These are phyloP conservation scores for Lucifuga dentata DNA, from an alignment of 2,113 vertebrate genomes.

Conservation along the genomic window DNA sequence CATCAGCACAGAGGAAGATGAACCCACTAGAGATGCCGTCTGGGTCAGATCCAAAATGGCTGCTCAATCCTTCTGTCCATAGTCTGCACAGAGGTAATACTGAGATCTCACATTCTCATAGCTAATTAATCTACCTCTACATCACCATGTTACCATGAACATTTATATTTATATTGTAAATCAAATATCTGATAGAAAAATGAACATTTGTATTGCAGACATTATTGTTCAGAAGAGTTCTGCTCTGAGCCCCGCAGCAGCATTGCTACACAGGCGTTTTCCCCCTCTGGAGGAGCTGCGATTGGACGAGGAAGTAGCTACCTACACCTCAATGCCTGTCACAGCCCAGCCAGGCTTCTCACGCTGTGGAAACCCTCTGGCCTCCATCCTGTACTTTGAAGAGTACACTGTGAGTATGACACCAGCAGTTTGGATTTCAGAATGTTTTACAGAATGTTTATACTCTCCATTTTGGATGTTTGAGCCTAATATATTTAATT, in stretches of 20 bases:
- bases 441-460: neutral
- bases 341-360: slow-evolving; percentile 18
- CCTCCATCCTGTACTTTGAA: slow-evolving; percentile 69
- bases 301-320: slow-evolving; percentile 82
- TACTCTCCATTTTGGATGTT: neutral
- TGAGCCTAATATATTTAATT: no score
- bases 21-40: neutral
- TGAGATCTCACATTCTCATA: neutral
- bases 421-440: neutral
- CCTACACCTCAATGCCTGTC: slow-evolving; percentile 61
- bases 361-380: slow-evolving; percentile 81
- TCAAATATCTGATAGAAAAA: no score
- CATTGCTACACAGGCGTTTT: slow-evolving; percentile 64
- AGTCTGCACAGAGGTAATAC: slow-evolving; percentile 58
- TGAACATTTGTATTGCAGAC: slow-evolving; percentile 36
- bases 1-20: slow-evolving; percentile 10
- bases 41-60: neutral
- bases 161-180: no score
- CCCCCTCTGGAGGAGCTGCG: slow-evolving; percentile 72
- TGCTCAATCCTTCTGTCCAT: neutral
- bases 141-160: no score
- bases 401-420: slow-evolving; percentile 75
- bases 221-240: slow-evolving; percentile 33
- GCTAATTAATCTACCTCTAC: neutral
- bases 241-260: slow-evolving; percentile 31